A percentile compares a stretch with the other conserved stretches of the same genome.
Evolutionary conservation across 2,113 vertebrate species (phyloP).

Genomic region (Chionodraco myersi): DNA sequence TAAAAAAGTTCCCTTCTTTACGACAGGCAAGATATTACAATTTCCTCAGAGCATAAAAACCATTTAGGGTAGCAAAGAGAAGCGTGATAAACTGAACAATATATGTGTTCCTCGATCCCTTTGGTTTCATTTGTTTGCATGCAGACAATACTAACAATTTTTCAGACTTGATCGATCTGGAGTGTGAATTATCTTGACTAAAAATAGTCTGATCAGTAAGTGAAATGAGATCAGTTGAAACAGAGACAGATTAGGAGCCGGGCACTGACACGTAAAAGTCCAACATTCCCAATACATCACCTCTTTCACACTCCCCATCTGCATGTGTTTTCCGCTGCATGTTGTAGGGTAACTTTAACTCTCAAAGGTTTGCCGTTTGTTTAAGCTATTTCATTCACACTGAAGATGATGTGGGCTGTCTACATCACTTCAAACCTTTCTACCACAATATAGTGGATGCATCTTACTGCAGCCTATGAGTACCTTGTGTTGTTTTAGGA

Average conservation of each 20-base stretch:
- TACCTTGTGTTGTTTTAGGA: neutral
- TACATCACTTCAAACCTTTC: neutral
- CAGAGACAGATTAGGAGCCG: constrained; percentile 1
- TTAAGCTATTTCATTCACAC: neutral
- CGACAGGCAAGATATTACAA: constrained; percentile 63
- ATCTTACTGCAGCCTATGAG: no score
- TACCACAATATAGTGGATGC: neutral
- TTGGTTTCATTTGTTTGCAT: constrained; percentile 23
- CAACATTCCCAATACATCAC: neutral
- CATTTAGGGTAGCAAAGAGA: constrained; percentile 21
- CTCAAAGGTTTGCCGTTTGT: constrained; percentile 9
- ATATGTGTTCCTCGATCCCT: neutral
- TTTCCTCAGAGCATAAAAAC: constrained; percentile 60
- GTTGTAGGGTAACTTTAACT: neutral
- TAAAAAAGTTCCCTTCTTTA: constrained; percentile 67
- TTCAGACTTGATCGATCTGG: constrained; percentile 12
- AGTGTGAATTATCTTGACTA: constrained; percentile 21
- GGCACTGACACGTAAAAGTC: neutral
- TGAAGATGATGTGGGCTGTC: neutral
- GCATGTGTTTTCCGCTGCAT: neutral
- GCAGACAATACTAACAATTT: constrained; percentile 12
- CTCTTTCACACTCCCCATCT: neutral
- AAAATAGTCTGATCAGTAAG: constrained; percentile 23
- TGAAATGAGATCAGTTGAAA: constrained; percentile 27
- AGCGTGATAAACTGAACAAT: constrained; percentile 36